phyloP scores from a whole-genome alignment of 2,113 vertebrate genomes.

The Gadus macrocephalus region DNA sequence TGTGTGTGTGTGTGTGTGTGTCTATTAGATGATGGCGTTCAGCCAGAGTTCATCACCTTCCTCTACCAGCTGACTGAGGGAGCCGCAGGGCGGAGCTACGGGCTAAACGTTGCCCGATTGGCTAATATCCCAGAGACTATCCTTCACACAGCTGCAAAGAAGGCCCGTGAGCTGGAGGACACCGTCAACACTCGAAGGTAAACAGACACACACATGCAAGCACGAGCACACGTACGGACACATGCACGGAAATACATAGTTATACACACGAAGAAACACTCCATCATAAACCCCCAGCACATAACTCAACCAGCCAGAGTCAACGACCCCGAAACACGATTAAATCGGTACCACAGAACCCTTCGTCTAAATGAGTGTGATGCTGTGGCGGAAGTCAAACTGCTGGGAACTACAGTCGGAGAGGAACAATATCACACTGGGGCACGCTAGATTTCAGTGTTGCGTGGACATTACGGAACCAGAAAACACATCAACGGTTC shows the following conservation, averaged over 20 bases:
- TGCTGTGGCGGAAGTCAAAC: background rate
- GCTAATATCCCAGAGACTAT: constrained; percentile 85
- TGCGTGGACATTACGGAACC: constrained; percentile 14
- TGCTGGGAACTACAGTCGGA: background rate
- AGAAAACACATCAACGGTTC: constrained; percentile 20
- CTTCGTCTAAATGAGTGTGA: background rate
- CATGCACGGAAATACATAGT: too few species aligned
- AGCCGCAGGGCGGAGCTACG: constrained; percentile 88
- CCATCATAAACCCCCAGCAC: too few species aligned
- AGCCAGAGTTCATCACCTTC: constrained; percentile 90
- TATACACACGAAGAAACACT: too few species aligned
- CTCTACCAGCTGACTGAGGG: constrained; percentile 94
- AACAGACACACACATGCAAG: constrained; percentile 4
- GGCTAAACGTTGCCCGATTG: constrained; percentile 92
- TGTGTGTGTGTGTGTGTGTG: too few species aligned
- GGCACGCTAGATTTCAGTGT: constrained; percentile 31
- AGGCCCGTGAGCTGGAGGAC: constrained; percentile 86
- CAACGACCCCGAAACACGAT: too few species aligned
- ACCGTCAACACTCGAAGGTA: constrained; percentile 83
- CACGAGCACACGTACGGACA: background rate
- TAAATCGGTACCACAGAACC: too few species aligned
- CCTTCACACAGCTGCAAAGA: constrained; percentile 81
- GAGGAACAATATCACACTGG: constrained; percentile 20
- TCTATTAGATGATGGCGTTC: constrained; percentile 65
- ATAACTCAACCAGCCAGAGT: too few species aligned